phyloP scores from a whole-genome alignment of 2,888 invertebrate genomes.

The Polydesmus complanatus region DNA sequence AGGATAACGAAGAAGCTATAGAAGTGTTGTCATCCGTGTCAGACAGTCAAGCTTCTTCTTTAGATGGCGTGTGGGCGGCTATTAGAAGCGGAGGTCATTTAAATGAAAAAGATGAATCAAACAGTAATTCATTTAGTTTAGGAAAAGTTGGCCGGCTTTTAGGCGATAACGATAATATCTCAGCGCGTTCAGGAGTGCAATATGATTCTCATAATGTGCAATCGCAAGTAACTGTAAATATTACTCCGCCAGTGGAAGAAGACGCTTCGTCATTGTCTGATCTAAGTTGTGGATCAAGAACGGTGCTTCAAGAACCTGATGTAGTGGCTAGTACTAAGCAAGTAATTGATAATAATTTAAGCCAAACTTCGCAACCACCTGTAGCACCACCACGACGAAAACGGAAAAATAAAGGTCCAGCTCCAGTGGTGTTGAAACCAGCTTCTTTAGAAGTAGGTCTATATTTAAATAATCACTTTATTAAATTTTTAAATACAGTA shows the following conservation, averaged over 20 bases:
- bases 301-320: conserved; percentile 56
- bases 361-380: conserved; percentile 35
- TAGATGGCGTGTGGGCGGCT: conserved; percentile 57
- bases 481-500: no score
- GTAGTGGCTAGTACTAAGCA: conserved; percentile 82
- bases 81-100: conserved; percentile 20
- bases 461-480: no score
- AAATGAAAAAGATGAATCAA: conserved; percentile 16
- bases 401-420: conserved; percentile 41
- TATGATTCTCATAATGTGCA: background rate
- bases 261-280: background rate
- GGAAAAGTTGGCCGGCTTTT: conserved; percentile 68
- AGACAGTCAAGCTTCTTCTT: conserved; percentile 60
- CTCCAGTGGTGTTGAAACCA: background rate
- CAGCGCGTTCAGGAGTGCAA: no score
- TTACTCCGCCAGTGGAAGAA: conserved; percentile 1
- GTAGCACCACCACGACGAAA: conserved; percentile 67
- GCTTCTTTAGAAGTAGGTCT: background rate
- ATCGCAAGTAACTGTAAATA: background rate
- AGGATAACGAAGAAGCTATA: conserved; percentile 46
- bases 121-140: conserved; percentile 71
- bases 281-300: background rate
- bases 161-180: conserved; percentile 42
- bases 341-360: background rate
- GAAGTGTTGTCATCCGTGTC: conserved; percentile 48